A percentile compares a stretch with the other conserved stretches of the same genome.
Evolutionary conservation across 2,888 invertebrate species (phyloP).

Genomic region (Carterocephalus palaemon): DNA sequence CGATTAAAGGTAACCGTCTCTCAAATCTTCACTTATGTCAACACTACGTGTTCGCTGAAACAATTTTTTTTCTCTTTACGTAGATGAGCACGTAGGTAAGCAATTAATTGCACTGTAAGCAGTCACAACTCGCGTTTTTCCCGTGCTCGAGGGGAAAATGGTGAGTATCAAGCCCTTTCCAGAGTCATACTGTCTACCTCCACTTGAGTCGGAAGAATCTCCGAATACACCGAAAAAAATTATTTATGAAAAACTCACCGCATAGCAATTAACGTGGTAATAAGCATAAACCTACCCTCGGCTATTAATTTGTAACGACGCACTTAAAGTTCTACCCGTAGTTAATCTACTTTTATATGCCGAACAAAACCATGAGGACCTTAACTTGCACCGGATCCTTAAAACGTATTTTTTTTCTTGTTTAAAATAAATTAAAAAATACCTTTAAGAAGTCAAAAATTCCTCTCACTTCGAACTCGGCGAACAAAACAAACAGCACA

Average conservation of each 20-base stretch:
- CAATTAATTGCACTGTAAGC: conserved; percentile 1
- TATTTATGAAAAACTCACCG: conserved; percentile 35
- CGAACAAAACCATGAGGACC: not conserved
- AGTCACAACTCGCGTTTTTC: not conserved
- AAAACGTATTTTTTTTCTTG: not conserved
- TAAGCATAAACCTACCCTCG: not conserved
- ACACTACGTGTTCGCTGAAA: not conserved
- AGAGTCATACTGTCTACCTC: conserved; percentile 3
- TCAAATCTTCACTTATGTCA: not conserved
- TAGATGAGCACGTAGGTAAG: not conserved
- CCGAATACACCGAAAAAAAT: conserved; percentile 32
- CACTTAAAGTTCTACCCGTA: conserved; percentile 3
- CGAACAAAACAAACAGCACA: conserved; percentile 68
- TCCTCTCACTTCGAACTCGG: conserved; percentile 24
- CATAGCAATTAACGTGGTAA: conserved; percentile 34
- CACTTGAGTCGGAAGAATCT: conserved; percentile 5
- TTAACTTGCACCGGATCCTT: not conserved
- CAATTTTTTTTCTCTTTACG: not conserved
- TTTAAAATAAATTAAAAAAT: conserved; percentile 9
- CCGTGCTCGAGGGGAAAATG: conserved; percentile 8
- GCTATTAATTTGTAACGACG: conserved; percentile 5
- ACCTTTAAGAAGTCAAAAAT: conserved; percentile 28
- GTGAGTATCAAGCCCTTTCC: not conserved
- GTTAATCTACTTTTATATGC: too few relatives aligned
- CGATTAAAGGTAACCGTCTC: too few relatives aligned